Evolutionary conservation across 2,797 vertebrate genomes (phyloP).

Genomic region (Sebastes cheni): DNA sequence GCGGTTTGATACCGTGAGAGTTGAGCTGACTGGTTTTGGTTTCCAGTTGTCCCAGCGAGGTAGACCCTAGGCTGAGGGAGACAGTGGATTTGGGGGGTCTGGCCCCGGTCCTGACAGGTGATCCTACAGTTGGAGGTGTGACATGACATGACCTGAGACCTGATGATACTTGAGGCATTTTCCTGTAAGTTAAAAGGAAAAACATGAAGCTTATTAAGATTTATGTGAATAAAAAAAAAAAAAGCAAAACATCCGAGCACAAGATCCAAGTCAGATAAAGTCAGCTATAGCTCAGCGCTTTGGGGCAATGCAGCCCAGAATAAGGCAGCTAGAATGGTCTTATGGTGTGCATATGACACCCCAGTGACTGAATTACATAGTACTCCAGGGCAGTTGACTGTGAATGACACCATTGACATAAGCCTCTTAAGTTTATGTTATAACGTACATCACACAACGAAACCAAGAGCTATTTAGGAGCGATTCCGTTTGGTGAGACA

Average conservation of each 20-base stretch:
- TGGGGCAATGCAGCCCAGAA: neutral
- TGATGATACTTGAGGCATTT: conserved; percentile 84
- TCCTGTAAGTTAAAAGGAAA: conserved; percentile 73
- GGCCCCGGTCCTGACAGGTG: conserved; percentile 36
- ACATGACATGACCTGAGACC: conserved; percentile 75
- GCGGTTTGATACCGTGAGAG: conserved; percentile 34
- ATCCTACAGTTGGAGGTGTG: conserved; percentile 34
- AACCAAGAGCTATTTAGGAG: neutral
- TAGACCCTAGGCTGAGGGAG: conserved; percentile 64
- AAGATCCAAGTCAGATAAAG: neutral
- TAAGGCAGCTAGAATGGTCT: neutral
- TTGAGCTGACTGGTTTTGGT: conserved; percentile 72
- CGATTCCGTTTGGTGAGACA: neutral
- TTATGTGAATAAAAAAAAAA: neutral
- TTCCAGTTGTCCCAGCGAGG: conserved; percentile 83
- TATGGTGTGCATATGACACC: neutral
- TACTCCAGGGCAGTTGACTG: no score
- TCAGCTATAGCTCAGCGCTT: neutral
- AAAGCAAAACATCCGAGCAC: neutral
- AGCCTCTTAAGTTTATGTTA: no score
- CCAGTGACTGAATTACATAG: neutral
- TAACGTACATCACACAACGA: neutral
- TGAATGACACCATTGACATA: no score
- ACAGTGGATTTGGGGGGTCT: conserved; percentile 39
- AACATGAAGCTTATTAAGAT: neutral